phyloP scores from a whole-genome alignment of 35 echinoderm and acorn worm species.

The Anneissia japonica region DNA sequence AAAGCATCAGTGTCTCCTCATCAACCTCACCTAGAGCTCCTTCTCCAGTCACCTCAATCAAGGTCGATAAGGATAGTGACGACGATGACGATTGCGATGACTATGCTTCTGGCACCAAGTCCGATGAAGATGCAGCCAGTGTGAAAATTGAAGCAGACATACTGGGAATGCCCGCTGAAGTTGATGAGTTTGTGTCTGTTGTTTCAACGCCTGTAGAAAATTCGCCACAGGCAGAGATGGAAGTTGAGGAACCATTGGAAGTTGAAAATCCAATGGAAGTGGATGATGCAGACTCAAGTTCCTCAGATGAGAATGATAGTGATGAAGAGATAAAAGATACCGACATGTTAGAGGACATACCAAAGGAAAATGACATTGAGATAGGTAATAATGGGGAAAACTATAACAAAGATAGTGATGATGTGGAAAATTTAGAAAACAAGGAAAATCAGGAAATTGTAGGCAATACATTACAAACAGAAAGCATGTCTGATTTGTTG shows the following conservation, averaged over 20 bases:
- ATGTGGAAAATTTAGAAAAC: not conserved
- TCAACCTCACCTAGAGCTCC: not conserved
- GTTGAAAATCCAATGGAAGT: constrained; percentile 43
- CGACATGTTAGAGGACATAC: not conserved
- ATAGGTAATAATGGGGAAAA: not conserved
- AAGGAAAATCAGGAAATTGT: not conserved
- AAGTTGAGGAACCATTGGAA: not conserved
- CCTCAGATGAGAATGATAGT: not conserved
- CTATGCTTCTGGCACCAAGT: constrained; percentile 13
- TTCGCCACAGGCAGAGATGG: not conserved
- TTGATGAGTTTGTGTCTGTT: constrained; percentile 41
- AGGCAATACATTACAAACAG: not conserved
- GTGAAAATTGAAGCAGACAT: not conserved
- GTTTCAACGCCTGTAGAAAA: constrained; percentile 40
- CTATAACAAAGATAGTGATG: not conserved
- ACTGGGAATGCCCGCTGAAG: not conserved
- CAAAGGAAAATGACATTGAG: not conserved
- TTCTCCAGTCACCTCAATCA: not conserved
- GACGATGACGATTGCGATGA: not conserved
- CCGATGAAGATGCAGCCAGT: not conserved
- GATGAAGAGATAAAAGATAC: not conserved
- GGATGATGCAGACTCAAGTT: not conserved
- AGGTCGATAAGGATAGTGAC: not conserved
- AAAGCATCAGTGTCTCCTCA: not conserved
- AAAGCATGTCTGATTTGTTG: not conserved